Base-by-base conservation (phyloP, 2,888 invertebrate genomes). In the Calephelis perditalis region DNA sequence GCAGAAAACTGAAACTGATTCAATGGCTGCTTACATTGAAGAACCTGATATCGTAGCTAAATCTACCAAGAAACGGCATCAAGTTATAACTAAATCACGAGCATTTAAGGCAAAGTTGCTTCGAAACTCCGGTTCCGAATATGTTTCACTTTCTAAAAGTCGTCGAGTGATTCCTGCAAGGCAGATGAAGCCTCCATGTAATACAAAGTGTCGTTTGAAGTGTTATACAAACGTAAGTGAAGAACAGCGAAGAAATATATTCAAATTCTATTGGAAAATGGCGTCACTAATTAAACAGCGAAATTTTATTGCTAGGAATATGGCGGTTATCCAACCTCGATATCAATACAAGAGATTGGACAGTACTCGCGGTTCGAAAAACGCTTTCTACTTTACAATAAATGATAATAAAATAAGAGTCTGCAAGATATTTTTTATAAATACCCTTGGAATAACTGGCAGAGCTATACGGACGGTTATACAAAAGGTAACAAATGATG, bases 231-330 rank as follows among this genome's bases (percentile, higher is more conserved):
- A 55, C 15, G 7, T 55, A 26, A 55, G 8, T 26, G 55, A 55
- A 55, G 55, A 26, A 15, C 15, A 15, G 26, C 12, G 55, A 8
- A 6, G 35, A 26, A 35, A 12, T 11, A 55, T 55, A 26, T 55
- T 55, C 55, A 15, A 35, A 35, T 6, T 5, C 11, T 55, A 55
- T 35, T 55, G 55, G 55, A 35, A 55, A 12, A 47, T 47, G 49
- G 49, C 49, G 49, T 47, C 49, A 10, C 15, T 47, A 7, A 47
- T 47, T 47, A 7, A 7, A 26, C 55, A 55, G 10, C 12, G 55
- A 35, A 11, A 55, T 12, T 55, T 55, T 35, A 55, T 55, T 26
- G 12, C 36, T 7, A 55, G 26, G 8, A 26, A 4, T 15, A 55
- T 55, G 55, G 55, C 7, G 7, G 35, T 26, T 26, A 15, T 55